Evolutionary conservation across 2,888 invertebrate genomes (phyloP), one percentile per base, ranked within the genome.

Genomic region (Pogonocherus hispidulus): DNA sequence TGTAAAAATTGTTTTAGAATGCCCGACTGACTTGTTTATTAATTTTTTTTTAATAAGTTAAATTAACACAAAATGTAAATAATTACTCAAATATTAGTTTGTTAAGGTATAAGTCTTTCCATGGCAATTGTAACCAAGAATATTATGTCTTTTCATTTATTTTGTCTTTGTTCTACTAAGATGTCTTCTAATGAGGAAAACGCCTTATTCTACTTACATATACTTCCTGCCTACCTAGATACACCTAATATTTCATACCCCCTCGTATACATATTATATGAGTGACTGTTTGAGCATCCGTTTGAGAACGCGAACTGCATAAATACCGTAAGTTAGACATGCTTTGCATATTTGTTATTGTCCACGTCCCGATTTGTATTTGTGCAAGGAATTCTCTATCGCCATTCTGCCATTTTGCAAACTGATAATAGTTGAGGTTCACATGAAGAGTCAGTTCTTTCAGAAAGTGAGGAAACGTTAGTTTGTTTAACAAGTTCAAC

Each of bases 271-370:
- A 52, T n/a, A n/a, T n/a, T n/a, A n/a, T n/a, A n/a, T 41, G 52
- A 52, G 56, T 56, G 56, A 47, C 49, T 65, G 46, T 65, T 63
- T 64, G 63, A 41, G 67, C 55, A 56, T 70, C 62, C 67, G 64
- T 65, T 70, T 67, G 63, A 64, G 67, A 67, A 74, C 74, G 70
- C 73, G 71, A 72, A 74, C 74, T 74, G 68, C 74, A 71, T 71
- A 75, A 77, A 68, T 55, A 72, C 65, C 70, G 66, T 70, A 70
- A 72, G 44, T 49, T 32, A 60, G 57, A 63, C 73, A 69, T 71
- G 73, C 54, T 63, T 66, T 52, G 73, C 66, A 71, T 73, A 56
- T 70, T 44, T 65, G 35, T 67, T 55, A 66, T 67, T 67, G 66
- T 72, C 63, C 59, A 37, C 55, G 59, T 56, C 64, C 66, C 46